Evolutionary conservation across 2,888 invertebrate genomes (phyloP).

Genomic region (Oscheius sp.): DNA sequence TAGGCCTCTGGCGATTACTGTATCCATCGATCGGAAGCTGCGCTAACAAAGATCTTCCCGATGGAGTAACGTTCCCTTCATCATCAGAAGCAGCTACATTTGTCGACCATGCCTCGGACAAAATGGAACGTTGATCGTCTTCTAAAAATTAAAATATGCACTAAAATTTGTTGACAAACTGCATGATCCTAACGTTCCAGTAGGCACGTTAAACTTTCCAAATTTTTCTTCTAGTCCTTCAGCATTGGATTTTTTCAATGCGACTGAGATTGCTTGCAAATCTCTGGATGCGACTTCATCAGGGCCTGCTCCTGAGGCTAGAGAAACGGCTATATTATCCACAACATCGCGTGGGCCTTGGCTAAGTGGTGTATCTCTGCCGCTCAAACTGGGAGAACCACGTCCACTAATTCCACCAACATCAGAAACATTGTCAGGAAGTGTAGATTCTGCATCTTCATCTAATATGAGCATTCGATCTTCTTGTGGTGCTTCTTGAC

Average conservation of each 20-base stretch:
- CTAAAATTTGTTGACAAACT: slow-evolving; percentile 23
- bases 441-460: slow-evolving; percentile 61
- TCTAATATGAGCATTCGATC: slow-evolving; percentile 44
- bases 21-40: slow-evolving; percentile 29
- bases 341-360: slow-evolving; percentile 29
- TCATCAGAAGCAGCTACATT: slow-evolving; percentile 96
- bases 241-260: slow-evolving; percentile 81
- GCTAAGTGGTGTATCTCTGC: slow-evolving; percentile 87
- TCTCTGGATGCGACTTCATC: slow-evolving; percentile 36
- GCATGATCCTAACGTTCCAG: slow-evolving; percentile 29
- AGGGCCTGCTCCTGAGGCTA: slow-evolving; percentile 42
- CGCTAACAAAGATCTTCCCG: slow-evolving; percentile 22
- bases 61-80: slow-evolving; percentile 73
- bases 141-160: slow-evolving; percentile 76
- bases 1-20: slow-evolving; percentile 23
- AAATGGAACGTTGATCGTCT: slow-evolving; percentile 94
- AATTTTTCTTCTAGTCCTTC: slow-evolving; percentile 98
- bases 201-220: slow-evolving; percentile 95
- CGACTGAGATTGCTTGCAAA: slow-evolving; percentile 73
- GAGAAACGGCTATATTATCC: slow-evolving; percentile 37
- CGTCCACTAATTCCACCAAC: slow-evolving; percentile 81
- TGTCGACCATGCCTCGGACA: slow-evolving; percentile 98
- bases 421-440: slow-evolving; percentile 88
- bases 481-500: slow-evolving; percentile 42
- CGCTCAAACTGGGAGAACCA: slow-evolving; percentile 75